These are phyloP conservation scores for Diorhabda carinulata DNA, from an alignment of 1,140 invertebrate genomes.

Conservation along the genomic window DNA sequence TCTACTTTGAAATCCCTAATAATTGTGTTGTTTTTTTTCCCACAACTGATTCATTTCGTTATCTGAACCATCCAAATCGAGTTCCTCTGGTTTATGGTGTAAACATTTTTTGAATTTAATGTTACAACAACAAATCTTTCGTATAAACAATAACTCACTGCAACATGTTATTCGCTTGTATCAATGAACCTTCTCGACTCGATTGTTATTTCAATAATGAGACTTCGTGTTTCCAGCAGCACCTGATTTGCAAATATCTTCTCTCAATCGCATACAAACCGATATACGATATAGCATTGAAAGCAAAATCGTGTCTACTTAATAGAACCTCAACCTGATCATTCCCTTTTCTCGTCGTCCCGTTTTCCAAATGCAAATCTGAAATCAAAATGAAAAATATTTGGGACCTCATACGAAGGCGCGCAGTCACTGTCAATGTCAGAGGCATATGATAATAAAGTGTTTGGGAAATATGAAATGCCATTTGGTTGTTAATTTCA, in stretches of 20 bases:
- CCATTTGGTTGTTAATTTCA: no score
- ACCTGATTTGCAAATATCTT: not conserved
- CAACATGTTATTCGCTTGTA: no score
- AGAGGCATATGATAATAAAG: constrained; percentile 12
- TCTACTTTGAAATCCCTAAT: no score
- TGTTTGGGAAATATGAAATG: not conserved
- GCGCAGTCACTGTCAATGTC: not conserved
- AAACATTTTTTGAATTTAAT: no score
- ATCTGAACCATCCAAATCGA: no score
- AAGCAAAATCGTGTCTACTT: constrained; percentile 17
- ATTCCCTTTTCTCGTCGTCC: not conserved
- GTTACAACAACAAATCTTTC: no score
- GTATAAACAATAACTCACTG: no score
- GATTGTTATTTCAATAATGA: not conserved
- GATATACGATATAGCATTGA: constrained; percentile 3
- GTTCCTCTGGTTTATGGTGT: no score
- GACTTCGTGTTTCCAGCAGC: not conserved
- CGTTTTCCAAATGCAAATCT: constrained; percentile 10
- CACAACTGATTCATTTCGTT: no score
- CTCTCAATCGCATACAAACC: not conserved
- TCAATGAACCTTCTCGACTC: no score
- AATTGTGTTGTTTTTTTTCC: no score
- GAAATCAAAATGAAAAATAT: constrained; percentile 18
- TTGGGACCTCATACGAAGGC: not conserved
- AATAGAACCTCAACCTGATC: constrained; percentile 8